Evolutionary conservation across 2,888 invertebrate species (phyloP).

Genomic region (Rugalucina vietnamica): DNA sequence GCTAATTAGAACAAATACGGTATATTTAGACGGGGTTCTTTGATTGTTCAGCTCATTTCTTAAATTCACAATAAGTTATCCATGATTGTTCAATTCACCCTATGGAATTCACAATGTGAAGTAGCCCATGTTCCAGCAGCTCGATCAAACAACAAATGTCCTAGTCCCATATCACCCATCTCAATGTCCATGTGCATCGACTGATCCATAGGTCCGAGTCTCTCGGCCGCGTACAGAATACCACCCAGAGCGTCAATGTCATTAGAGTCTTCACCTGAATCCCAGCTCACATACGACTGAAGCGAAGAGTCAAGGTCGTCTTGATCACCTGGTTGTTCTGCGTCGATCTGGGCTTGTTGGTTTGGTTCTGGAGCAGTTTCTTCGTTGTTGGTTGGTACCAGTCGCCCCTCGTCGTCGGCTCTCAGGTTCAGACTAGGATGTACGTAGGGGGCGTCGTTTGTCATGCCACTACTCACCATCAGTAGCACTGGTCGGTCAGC

Average conservation of each 20-base stretch:
- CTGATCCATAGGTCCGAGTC: constrained; percentile 53
- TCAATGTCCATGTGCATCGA: constrained; percentile 57
- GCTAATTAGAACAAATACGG: no score
- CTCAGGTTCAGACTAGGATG: neutral
- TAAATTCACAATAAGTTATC: no score
- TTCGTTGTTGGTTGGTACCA: neutral
- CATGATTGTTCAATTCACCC: constrained; percentile 42
- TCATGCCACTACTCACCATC: neutral
- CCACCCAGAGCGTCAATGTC: constrained; percentile 52
- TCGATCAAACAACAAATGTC: constrained; percentile 60
- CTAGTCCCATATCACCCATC: constrained; percentile 64
- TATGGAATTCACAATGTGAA: constrained; percentile 52
- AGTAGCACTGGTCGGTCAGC: neutral
- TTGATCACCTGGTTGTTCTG: neutral
- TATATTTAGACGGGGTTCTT: no score
- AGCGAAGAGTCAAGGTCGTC: neutral
- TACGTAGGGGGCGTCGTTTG: neutral
- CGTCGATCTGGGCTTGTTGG: neutral
- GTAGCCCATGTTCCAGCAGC: constrained; percentile 56
- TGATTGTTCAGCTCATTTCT: no score
- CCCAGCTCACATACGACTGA: constrained; percentile 23
- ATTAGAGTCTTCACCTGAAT: constrained; percentile 16
- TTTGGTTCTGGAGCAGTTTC: neutral
- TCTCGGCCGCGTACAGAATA: constrained; percentile 55
- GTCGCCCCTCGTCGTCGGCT: neutral